A percentile compares a stretch with the other conserved stretches of the same genome.
These are phyloP conservation scores for Leptobrachium leishanense DNA, from an alignment of 2,113 vertebrate species.

Conservation along the genomic window DNA sequence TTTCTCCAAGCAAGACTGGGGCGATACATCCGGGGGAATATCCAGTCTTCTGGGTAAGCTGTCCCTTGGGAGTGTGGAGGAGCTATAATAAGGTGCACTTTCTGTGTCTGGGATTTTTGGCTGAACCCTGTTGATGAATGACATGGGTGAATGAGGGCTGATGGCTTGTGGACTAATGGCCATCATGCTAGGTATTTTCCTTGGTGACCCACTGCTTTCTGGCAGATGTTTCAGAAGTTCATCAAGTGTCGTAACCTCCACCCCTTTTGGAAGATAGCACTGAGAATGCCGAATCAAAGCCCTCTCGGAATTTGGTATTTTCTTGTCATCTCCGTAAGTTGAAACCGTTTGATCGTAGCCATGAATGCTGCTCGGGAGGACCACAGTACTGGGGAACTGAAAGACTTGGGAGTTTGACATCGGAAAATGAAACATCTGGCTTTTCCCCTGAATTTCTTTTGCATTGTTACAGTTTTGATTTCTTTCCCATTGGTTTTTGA, in stretches of 20 bases:
- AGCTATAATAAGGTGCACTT: slow-evolving; percentile 73
- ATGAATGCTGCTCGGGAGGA: slow-evolving; percentile 51
- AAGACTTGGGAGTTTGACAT: slow-evolving; percentile 70
- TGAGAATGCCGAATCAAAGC: slow-evolving; percentile 70
- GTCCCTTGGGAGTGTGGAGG: slow-evolving; percentile 76
- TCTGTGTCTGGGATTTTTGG: slow-evolving; percentile 74
- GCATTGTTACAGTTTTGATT: slow-evolving; percentile 88
- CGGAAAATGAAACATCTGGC: slow-evolving; percentile 60
- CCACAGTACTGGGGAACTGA: slow-evolving; percentile 67
- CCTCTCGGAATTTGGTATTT: slow-evolving; percentile 73
- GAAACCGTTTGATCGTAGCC: slow-evolving; percentile 61
- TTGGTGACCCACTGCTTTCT: slow-evolving; percentile 62
- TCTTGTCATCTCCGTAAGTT: slow-evolving; percentile 71
- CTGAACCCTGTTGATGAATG: slow-evolving; percentile 72
- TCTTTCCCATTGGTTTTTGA: slow-evolving; percentile 84
- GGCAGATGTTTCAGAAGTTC: slow-evolving; percentile 86
- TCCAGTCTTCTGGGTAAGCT: slow-evolving; percentile 81
- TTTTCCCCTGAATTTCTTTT: slow-evolving; percentile 68
- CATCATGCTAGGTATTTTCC: slow-evolving; percentile 54
- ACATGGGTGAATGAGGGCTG: slow-evolving; percentile 61
- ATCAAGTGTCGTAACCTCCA: slow-evolving; percentile 85
- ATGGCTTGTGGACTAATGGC: slow-evolving; percentile 51
- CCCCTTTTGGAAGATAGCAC: slow-evolving; percentile 75
- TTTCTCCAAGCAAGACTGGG: slow-evolving; percentile 72
- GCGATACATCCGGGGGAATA: slow-evolving; percentile 75